A percentile compares a stretch with the other conserved stretches of the same genome.
Conservation (phyloP, 2,797 vertebrate species). For the Siniperca undulata region DNA sequence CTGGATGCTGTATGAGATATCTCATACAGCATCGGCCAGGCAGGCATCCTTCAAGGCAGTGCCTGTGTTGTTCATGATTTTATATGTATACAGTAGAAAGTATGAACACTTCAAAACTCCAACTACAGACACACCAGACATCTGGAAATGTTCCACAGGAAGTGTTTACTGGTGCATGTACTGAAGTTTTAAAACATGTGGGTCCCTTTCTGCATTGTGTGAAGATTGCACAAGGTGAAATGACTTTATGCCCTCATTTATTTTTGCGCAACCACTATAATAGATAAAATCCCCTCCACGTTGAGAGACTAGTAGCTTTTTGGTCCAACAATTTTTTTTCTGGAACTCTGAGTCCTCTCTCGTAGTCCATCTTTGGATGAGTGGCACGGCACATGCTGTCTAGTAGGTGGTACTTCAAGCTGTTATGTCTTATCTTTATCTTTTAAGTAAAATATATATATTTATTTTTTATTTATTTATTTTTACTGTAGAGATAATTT, state of each 20-base stretch:
- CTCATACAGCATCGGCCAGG: slow-evolving; percentile 8
- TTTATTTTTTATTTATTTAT: background rate
- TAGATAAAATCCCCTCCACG: slow-evolving; percentile 13
- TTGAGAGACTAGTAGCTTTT: background rate
- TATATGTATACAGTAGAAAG: slow-evolving; percentile 3
- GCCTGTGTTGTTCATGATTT: slow-evolving; percentile 11
- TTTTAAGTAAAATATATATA: background rate
- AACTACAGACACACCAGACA: slow-evolving; percentile 3
- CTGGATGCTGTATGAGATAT: slow-evolving; percentile 13
- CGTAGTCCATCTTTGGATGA: background rate
- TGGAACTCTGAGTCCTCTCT: background rate
- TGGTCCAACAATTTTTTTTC: background rate
- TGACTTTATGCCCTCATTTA: slow-evolving; percentile 13
- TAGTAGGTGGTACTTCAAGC: slow-evolving; percentile 4
- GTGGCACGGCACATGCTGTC: slow-evolving; percentile 1
- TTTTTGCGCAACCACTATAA: slow-evolving; percentile 21
- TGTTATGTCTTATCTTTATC: too few species aligned
- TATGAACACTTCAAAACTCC: background rate
- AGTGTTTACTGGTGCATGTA: background rate
- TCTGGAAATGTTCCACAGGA: slow-evolving; percentile 20
- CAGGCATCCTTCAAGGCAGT: slow-evolving; percentile 8
- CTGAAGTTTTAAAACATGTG: background rate
- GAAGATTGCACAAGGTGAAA: slow-evolving; percentile 27
- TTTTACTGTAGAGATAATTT: background rate
- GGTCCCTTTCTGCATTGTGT: slow-evolving; percentile 8